Evolutionary conservation across 2,888 invertebrate species (phyloP).

Genomic region (Ochropleura plecta): DNA sequence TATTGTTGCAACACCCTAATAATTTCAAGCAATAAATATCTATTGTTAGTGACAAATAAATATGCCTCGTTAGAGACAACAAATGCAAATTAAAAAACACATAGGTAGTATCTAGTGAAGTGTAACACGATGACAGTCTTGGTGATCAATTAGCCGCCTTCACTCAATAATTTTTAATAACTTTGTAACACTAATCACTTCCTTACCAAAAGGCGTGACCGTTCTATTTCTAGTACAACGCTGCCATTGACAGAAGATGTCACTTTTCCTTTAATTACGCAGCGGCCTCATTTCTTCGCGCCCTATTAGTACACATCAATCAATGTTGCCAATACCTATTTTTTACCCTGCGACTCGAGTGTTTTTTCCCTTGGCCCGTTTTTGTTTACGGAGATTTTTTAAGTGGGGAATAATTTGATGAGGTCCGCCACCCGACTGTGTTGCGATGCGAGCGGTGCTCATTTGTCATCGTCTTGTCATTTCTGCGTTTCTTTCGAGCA

Average conservation of each 20-base stretch:
- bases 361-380: conserved; percentile 87
- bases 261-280: conserved; percentile 90
- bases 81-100: conserved; percentile 67
- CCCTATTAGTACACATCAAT: conserved; percentile 91
- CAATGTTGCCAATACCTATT: conserved; percentile 91
- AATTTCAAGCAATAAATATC: not conserved
- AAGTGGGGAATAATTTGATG: conserved; percentile 91
- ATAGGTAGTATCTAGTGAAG: conserved; percentile 64
- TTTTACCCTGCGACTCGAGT: conserved; percentile 85
- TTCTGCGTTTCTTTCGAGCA: conserved; percentile 90
- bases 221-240: conserved; percentile 87
- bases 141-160: conserved; percentile 88
- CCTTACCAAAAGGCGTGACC: conserved; percentile 88
- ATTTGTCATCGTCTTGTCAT: conserved; percentile 91
- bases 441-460: conserved; percentile 87
- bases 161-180: conserved; percentile 90
- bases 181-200: conserved; percentile 89
- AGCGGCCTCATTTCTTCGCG: conserved; percentile 89
- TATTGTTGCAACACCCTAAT: not conserved
- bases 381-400: conserved; percentile 90
- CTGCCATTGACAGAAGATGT: conserved; percentile 89
- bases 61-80: conserved; percentile 65
- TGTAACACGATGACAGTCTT: conserved; percentile 75
- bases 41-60: conserved; percentile 40
- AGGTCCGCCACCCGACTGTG: conserved; percentile 90